Base-by-base conservation (phyloP, 2,888 invertebrate genomes). In the Eueremaeus valkanovi region DNA sequence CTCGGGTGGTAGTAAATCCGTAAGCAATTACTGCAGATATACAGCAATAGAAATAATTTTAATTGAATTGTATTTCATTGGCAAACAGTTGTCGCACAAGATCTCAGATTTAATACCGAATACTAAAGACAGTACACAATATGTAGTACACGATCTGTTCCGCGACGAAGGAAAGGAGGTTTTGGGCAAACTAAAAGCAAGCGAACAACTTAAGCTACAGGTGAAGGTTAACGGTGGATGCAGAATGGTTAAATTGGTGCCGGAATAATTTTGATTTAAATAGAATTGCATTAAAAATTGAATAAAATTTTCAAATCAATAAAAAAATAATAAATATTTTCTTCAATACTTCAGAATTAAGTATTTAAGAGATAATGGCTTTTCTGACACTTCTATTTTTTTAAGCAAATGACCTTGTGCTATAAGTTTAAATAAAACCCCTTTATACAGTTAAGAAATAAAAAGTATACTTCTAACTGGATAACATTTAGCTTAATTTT, bases 181-280 rank as follows among this genome's bases (percentile, higher is more conserved):
- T 42, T 21, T 73, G 9, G 45, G 29, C 11, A 51, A 3, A 13
- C 36, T 74, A 1, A 45, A 27, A 42, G n/a, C 27, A 13, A 73
- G 51, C 13, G 55, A 74, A 18, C 1, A 74, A 3, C 49, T 74
- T 1, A 9, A 24, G 24, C 33, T 74, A 33, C 21, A 21, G 18
- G 74, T 74, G 24, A 13, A 6, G 11, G 31, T 61, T 3, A 24
- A 33, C 9, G 74, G 74, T 2, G 31, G 27, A 9, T 70, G 70
- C n/a, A 31, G 74, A 18, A 16, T 74, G 58, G 74, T 74, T 40
- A 74, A 74, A 68, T 31, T 74, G 3, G 45, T 73, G 40, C 73
- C 73, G 9, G 51, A 73, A 55, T 18, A 58, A 24, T 58, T 8
- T 24, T 24, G 16, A 29, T 3, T 29, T 16, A 61, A 61, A 61